phyloP scores from a whole-genome alignment of 1,140 invertebrate species.

The Berghia stephanieae region DNA sequence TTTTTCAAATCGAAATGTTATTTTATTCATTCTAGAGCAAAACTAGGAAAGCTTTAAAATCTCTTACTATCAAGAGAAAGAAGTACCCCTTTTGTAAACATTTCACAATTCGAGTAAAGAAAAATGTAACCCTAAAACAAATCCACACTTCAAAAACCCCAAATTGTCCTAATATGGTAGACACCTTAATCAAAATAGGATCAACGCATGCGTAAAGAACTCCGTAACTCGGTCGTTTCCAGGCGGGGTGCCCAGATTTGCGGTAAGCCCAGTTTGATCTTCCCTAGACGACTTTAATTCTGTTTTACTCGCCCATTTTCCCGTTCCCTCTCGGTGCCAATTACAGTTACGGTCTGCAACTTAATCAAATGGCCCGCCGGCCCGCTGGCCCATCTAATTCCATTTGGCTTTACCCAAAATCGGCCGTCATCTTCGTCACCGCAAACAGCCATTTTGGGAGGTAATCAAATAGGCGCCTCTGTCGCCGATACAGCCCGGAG shows the following conservation, averaged over 20 bases:
- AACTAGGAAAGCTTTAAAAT: too few species aligned
- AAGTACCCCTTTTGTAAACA: too few species aligned
- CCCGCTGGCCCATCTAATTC: constrained; percentile 36
- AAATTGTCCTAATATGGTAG: constrained; percentile 37
- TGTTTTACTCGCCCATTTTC: constrained; percentile 46
- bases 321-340: constrained; percentile 41
- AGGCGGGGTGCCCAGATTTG: constrained; percentile 25
- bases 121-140: too few species aligned
- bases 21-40: too few species aligned
- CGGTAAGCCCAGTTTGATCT: constrained; percentile 3
- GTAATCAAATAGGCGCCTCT: too few species aligned
- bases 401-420: constrained; percentile 35
- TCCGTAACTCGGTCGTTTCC: constrained; percentile 13
- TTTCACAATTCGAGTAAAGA: too few species aligned
- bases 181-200: constrained; percentile 42
- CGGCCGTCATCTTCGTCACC: too few species aligned
- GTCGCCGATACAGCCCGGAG: too few species aligned
- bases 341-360: constrained; percentile 40
- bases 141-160: too few species aligned
- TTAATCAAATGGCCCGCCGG: constrained; percentile 40
- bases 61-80: too few species aligned
- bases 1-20: too few species aligned
- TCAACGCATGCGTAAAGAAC: constrained; percentile 25
- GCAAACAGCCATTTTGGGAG: too few species aligned
- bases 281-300: constrained; percentile 35